These are phyloP conservation scores for Lichenostomus cassidix DNA, from an alignment of 2,113 vertebrate species.

Conservation along the genomic window DNA sequence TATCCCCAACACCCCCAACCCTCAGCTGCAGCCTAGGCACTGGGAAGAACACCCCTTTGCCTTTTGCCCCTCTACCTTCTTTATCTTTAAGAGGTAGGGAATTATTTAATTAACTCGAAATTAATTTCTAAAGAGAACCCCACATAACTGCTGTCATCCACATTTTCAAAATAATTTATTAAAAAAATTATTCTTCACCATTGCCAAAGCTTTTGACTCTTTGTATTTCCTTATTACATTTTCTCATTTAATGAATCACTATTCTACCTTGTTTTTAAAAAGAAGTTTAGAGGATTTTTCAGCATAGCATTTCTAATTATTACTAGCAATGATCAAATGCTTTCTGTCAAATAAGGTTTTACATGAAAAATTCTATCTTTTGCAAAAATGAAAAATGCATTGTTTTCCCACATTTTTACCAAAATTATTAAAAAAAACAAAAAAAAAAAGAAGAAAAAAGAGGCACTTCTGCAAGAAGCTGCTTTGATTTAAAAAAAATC, in stretches of 20 bases:
- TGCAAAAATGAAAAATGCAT: not conserved
- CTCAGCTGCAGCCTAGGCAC: accelerated
- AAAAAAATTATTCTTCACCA: not conserved
- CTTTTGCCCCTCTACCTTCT: not conserved
- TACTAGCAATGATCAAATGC: not conserved
- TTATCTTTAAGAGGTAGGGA: not conserved
- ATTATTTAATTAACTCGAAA: not conserved
- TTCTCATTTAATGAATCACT: not conserved
- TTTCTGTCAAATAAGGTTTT: not conserved
- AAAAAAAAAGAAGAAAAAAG: not conserved
- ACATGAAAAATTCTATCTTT: not conserved
- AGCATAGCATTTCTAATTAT: not conserved
- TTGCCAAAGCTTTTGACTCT: not conserved
- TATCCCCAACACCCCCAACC: accelerated
- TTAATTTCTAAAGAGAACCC: not conserved
- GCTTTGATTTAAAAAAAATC: not conserved
- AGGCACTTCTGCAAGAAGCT: not conserved
- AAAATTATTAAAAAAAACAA: not conserved
- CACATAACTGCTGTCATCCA: not conserved
- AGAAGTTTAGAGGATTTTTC: not conserved
- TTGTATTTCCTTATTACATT: not conserved
- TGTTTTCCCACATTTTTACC: not conserved
- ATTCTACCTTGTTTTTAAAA: not conserved
- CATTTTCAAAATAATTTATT: not conserved
- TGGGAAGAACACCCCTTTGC: not conserved